Evolutionary conservation across 2,797 vertebrate species (phyloP).

Genomic region (Manis javanica): DNA sequence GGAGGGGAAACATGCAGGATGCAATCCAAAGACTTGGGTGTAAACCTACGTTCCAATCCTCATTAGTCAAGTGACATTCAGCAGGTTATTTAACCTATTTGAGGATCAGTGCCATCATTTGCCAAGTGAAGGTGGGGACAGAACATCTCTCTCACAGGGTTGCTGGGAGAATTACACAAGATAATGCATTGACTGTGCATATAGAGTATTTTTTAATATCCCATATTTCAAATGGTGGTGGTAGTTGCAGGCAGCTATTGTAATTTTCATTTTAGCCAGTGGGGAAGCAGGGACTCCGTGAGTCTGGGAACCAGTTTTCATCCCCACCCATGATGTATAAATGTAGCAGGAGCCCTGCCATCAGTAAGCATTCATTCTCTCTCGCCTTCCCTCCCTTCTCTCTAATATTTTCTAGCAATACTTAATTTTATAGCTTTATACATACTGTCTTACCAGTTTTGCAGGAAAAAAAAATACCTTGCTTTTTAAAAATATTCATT

Average conservation of each 20-base stretch:
- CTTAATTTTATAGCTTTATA: not conserved
- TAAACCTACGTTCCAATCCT: not conserved
- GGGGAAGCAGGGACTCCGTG: not conserved
- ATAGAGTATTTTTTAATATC: not conserved
- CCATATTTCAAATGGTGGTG: not conserved
- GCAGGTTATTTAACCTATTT: not conserved
- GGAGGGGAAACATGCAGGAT: not conserved
- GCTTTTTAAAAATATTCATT: conserved; percentile 1
- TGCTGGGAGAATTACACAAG: not conserved
- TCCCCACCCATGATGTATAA: not conserved
- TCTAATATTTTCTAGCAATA: not conserved
- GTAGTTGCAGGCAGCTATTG: not conserved
- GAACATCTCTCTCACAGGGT: not conserved
- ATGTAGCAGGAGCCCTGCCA: not conserved
- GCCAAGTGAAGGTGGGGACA: not conserved
- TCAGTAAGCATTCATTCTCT: not conserved
- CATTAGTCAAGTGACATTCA: conserved; percentile 43
- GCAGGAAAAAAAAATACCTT: not conserved
- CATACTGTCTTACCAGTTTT: not conserved
- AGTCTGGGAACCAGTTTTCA: not conserved
- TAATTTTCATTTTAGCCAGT: not conserved
- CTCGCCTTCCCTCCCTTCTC: not conserved
- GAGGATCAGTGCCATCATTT: not conserved
- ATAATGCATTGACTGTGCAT: not conserved
- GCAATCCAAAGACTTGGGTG: not conserved